Percentiles rank a stretch among this genome's conserved stretches.
These are phyloP conservation scores for Anoplophora glabripennis DNA, from an alignment of 1,140 invertebrate genomes.

Conservation along the genomic window DNA sequence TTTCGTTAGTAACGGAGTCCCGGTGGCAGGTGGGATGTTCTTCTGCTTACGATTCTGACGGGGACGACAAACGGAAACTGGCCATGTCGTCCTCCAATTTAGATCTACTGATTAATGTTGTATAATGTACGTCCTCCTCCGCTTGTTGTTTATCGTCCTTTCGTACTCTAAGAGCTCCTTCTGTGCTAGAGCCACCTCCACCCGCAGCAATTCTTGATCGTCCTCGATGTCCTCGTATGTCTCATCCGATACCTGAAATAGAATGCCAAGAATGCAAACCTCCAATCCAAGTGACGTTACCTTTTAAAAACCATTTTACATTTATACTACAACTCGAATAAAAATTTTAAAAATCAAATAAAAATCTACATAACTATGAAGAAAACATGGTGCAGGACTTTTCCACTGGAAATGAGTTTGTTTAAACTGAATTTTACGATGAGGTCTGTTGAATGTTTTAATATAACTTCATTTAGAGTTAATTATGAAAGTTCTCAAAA, in stretches of 20 bases:
- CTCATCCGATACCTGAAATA: constrained; percentile 29
- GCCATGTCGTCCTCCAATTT: not conserved
- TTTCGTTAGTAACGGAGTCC: constrained; percentile 17
- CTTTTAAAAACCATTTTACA: no score
- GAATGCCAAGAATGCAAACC: not conserved
- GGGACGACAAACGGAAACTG: not conserved
- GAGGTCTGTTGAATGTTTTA: no score
- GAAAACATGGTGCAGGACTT: no score
- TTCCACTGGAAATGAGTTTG: no score
- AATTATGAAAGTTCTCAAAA: no score
- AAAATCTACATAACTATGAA: no score
- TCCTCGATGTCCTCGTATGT: constrained; percentile 43
- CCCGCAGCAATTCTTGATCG: constrained; percentile 42
- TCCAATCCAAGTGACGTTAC: not conserved
- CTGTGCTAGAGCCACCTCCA: constrained; percentile 48
- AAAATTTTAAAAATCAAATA: no score
- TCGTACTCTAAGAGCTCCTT: constrained; percentile 46
- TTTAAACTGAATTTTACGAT: no score
- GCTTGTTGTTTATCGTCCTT: constrained; percentile 37
- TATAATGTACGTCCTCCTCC: constrained; percentile 36
- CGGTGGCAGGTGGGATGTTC: constrained; percentile 18
- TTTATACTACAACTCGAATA: no score
- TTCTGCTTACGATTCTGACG: not conserved
- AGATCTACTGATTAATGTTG: constrained; percentile 15
- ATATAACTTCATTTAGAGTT: no score